Conservation (phyloP, 2,888 invertebrate species). For the Acanthosepion lycidas region DNA sequence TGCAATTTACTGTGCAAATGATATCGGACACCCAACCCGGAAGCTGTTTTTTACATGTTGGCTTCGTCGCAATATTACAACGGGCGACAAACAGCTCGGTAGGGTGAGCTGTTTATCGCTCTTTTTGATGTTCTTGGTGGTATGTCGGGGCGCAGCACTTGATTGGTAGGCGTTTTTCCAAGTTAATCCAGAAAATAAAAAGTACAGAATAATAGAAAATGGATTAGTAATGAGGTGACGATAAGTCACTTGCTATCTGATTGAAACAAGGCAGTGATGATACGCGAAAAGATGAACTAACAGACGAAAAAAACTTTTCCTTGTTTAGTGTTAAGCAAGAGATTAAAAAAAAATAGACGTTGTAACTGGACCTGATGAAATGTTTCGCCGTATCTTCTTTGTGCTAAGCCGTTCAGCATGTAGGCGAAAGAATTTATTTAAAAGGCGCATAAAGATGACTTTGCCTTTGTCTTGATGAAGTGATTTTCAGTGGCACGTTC, state of each 20-base stretch:
- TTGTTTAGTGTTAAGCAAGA: background rate
- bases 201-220: accelerated
- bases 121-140: background rate
- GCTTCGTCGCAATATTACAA: background rate
- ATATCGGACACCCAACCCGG: background rate
- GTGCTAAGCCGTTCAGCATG: background rate
- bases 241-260: background rate
- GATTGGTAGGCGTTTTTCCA: background rate
- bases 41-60: background rate
- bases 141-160: background rate
- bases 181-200: background rate
- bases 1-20: background rate
- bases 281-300: background rate
- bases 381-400: background rate
- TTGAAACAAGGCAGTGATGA: background rate
- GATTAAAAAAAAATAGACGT: background rate
- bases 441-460: too few species aligned
- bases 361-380: constrained; percentile 1
- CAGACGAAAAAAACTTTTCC: background rate
- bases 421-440: too few species aligned
- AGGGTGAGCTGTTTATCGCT: background rate
- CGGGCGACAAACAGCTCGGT: background rate
- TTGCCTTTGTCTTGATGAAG: too few species aligned
- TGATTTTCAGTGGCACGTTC: too few species aligned
- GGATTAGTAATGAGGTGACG: background rate